Conservation (phyloP, 2,113 vertebrate species). For the Nanorana parkeri region DNA sequence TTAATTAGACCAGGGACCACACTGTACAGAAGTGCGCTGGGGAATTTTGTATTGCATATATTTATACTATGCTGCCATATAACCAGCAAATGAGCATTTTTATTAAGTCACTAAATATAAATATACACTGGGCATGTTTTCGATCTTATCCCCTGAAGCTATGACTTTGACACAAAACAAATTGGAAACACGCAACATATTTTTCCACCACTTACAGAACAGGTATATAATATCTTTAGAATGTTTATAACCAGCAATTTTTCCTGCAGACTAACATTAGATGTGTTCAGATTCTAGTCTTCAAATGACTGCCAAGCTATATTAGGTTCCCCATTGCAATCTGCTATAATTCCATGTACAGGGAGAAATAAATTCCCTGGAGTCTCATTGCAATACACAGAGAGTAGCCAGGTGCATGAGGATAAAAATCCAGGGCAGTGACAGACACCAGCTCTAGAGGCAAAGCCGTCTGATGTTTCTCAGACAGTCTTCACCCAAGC, state of each 20-base stretch:
- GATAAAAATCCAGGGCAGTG: constrained; percentile 13
- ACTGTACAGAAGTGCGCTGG: too few relatives aligned
- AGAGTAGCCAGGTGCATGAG: constrained; percentile 15
- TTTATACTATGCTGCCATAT: too few relatives aligned
- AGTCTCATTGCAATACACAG: background rate
- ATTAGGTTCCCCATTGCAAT: background rate
- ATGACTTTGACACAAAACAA: background rate
- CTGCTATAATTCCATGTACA: background rate
- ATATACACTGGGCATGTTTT: background rate
- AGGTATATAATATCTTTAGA: background rate
- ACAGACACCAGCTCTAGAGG: constrained; percentile 26
- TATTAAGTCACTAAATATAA: background rate
- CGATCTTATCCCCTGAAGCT: background rate
- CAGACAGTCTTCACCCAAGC: constrained; percentile 27
- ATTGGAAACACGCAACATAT: background rate
- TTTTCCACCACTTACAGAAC: background rate
- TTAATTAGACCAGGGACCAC: too few relatives aligned
- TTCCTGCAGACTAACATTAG: constrained; percentile 13
- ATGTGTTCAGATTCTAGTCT: background rate
- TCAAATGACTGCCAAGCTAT: background rate
- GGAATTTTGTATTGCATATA: too few relatives aligned
- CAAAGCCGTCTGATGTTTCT: constrained; percentile 29
- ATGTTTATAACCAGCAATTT: background rate
- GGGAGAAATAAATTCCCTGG: background rate
- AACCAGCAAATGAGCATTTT: too few relatives aligned